phyloP scores from a whole-genome alignment of 2,888 invertebrate species.

The Ryuthela nishihirai region DNA sequence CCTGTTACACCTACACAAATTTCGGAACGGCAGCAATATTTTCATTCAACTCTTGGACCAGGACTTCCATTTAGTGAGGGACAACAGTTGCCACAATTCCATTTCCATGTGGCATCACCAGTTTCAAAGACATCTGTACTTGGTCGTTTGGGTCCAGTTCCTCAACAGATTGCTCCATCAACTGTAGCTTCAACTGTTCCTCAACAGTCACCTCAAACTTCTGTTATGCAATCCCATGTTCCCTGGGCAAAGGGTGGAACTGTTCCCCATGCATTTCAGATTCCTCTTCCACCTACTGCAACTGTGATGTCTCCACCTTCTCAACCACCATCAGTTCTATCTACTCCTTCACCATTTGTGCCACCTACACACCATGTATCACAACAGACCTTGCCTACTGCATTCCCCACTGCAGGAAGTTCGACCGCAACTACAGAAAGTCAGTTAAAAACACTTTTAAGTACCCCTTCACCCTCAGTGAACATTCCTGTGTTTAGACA shows the following conservation, averaged over 20 bases:
- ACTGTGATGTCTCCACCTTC: conserved; percentile 11
- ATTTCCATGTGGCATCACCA: conserved; percentile 31
- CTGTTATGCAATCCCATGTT: no score
- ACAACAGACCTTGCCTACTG: background rate
- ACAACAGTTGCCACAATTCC: conserved; percentile 51
- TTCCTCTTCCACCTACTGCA: conserved; percentile 53
- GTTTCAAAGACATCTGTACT: conserved; percentile 10
- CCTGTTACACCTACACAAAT: no score
- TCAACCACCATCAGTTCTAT: conserved; percentile 47
- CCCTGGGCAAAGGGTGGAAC: conserved; percentile 26
- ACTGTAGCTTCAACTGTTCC: background rate
- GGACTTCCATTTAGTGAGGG: conserved; percentile 47
- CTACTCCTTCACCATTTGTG: conserved; percentile 45
- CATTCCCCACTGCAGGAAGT: background rate
- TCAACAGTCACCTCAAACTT: conserved; percentile 37
- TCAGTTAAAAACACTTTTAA: conserved; percentile 10
- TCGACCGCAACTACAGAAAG: conserved; percentile 1
- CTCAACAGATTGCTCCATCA: conserved; percentile 1
- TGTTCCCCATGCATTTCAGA: conserved; percentile 65
- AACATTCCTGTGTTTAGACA: conserved; percentile 2
- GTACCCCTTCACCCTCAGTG: conserved; percentile 3
- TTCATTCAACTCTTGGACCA: conserved; percentile 26
- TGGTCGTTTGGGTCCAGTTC: conserved; percentile 4
- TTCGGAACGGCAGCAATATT: conserved; percentile 18
- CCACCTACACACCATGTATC: background rate